phyloP scores from a whole-genome alignment of 1,140 invertebrate genomes.

The Euwallacea fornicatus region DNA sequence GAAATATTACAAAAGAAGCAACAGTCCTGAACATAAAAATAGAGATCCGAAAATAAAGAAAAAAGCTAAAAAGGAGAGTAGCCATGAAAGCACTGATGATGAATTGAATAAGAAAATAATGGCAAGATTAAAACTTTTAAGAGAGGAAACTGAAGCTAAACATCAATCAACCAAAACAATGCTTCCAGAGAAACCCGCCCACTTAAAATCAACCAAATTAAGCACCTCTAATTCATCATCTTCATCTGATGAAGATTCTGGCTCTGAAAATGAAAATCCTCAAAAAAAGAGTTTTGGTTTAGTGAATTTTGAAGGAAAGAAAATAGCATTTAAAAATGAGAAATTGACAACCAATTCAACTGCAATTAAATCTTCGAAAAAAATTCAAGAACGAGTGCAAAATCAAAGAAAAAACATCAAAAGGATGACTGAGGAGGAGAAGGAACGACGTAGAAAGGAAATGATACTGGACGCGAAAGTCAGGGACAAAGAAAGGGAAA shows the following conservation, averaged over 20 bases:
- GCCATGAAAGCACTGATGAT: constrained; percentile 10
- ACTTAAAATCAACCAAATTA: constrained; percentile 15
- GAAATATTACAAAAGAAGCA: not conserved
- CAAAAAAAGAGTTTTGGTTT: constrained; percentile 53
- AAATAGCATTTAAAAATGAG: constrained; percentile 44
- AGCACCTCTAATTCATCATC: constrained; percentile 18
- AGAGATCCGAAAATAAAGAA: not conserved
- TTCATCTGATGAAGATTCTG: constrained; percentile 7
- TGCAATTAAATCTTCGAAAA: constrained; percentile 33
- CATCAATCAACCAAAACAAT: constrained; percentile 5
- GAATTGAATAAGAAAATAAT: constrained; percentile 37
- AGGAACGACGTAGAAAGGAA: constrained; percentile 69
- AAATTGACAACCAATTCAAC: constrained; percentile 5
- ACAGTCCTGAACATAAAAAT: not conserved
- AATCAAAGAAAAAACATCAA: constrained; percentile 44
- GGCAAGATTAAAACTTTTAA: constrained; percentile 30
- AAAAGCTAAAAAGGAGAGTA: not conserved
- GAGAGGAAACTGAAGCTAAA: constrained; percentile 22
- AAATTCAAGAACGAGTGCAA: constrained; percentile 35
- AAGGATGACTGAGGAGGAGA: constrained; percentile 68
- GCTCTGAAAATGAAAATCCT: constrained; percentile 37
- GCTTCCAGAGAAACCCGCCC: constrained; percentile 23
- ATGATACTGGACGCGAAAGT: constrained; percentile 81
- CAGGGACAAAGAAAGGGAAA: constrained; percentile 68
- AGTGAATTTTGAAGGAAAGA: constrained; percentile 56